Percentiles rank a stretch among this genome's conserved stretches.
These are phyloP conservation scores for Numenius arquata DNA, from an alignment of 2,113 vertebrate genomes.

Conservation along the genomic window DNA sequence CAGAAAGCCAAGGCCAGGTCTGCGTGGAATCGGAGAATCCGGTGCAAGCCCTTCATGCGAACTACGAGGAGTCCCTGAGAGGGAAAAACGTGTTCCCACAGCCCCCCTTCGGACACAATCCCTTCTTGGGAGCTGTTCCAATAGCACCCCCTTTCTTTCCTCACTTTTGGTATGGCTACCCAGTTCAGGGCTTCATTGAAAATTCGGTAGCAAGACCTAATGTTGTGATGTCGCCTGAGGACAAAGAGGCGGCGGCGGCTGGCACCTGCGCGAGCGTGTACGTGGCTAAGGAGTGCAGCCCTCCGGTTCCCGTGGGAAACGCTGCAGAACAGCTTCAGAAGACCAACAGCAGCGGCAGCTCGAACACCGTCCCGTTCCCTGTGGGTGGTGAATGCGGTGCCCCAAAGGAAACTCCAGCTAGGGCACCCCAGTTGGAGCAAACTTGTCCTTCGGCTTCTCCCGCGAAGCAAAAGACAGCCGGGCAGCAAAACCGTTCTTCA, in stretches of 20 bases:
- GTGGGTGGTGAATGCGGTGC: background rate
- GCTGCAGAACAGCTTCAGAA: conserved; percentile 54
- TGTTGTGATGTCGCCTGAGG: conserved; percentile 69
- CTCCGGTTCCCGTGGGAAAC: background rate
- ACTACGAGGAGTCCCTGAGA: conserved; percentile 73
- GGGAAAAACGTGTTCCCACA: conserved; percentile 69
- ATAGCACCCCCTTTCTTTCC: conserved; percentile 76
- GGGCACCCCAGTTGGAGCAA: conserved; percentile 38
- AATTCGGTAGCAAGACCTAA: conserved; percentile 73
- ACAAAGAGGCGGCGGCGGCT: conserved; percentile 51
- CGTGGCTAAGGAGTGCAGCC: conserved; percentile 56
- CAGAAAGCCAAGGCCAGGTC: conserved; percentile 72
- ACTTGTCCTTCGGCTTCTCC: background rate
- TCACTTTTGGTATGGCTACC: conserved; percentile 76
- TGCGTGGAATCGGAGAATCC: conserved; percentile 64
- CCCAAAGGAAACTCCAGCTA: background rate
- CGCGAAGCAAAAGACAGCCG: conserved; percentile 21
- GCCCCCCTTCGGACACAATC: conserved; percentile 50
- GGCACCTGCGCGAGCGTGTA: conserved; percentile 26
- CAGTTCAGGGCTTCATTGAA: conserved; percentile 77
- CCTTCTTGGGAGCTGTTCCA: conserved; percentile 74
- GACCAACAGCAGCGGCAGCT: background rate
- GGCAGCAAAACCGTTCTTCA: background rate
- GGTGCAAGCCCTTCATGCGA: conserved; percentile 61
- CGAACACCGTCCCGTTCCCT: background rate